A percentile compares a stretch with the other conserved stretches of the same genome.
Conservation (phyloP, 2,888 invertebrate species). For the Crematogaster levior region DNA sequence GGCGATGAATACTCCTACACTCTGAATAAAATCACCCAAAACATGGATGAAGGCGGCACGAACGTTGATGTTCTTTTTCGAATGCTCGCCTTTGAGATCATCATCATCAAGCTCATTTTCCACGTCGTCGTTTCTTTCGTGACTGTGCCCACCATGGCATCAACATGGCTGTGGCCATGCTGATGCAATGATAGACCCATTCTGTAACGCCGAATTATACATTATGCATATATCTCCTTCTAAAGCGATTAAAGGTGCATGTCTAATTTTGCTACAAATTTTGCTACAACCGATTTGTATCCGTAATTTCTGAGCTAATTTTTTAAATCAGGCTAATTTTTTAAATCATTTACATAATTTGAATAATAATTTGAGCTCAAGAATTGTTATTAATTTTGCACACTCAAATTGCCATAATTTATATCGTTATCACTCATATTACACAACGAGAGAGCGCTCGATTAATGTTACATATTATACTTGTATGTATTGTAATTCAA, state of each 20-base stretch:
- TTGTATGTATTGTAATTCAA: constrained; percentile 5
- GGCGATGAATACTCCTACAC: constrained; percentile 96
- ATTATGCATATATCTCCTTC: background rate
- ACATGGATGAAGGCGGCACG: constrained; percentile 99
- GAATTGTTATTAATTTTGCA: background rate
- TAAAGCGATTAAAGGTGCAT: background rate
- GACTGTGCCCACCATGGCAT: constrained; percentile 83
- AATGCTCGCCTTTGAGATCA: constrained; percentile 60
- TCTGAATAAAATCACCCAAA: constrained; percentile 97
- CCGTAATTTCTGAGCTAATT: too few species aligned
- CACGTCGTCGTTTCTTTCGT: constrained; percentile 82
- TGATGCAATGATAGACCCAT: constrained; percentile 97
- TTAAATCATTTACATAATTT: background rate
- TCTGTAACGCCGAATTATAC: constrained; percentile 86
- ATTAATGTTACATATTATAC: background rate
- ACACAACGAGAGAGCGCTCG: background rate
- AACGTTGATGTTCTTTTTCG: constrained; percentile 93
- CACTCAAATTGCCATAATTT: background rate
- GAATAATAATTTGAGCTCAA: background rate
- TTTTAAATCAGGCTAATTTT: too few species aligned
- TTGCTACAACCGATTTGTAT: background rate
- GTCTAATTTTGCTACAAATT: background rate
- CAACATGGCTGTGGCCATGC: constrained; percentile 93
- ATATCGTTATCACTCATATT: background rate
- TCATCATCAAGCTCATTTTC: constrained; percentile 83